Evolutionary conservation across 1,140 invertebrate genomes (phyloP), one percentile per base, ranked within the genome.

Genomic region (Drosophila sulfurigaster): DNA sequence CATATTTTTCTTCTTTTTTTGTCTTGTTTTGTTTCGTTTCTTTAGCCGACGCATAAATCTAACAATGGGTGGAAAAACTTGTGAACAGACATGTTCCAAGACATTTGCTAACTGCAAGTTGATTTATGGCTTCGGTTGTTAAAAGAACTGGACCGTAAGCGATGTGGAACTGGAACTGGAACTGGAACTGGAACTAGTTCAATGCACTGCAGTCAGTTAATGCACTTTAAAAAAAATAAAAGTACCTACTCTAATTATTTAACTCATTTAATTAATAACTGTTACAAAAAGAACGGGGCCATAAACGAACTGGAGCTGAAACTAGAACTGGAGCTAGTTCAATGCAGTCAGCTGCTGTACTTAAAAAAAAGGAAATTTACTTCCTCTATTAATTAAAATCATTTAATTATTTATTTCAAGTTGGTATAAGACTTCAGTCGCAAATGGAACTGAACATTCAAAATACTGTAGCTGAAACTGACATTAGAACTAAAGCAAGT

Each of bases 11-110:
- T 16, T 38, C 32, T 32, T 32, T 35, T 32, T 15, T 54, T 32
- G 11, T 56, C n/a, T 13, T 11, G 2, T 48, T 54, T 6, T 20
- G 4, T 48, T 48, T 85, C 65, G 71, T 82, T 81, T 76, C 66
- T 48, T 52, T 69, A 72, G 41, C 69, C 16, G 68, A 54, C 70
- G 62, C 80, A 82, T 87, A 72, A 88, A 80, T 78, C 75, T 75
- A 69, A 56, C 56, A 58, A 57, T 57, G 54, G 35, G 15, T 69
- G 63, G 48, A 57, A 57, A 38, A 77, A 86, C 63, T 79, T 83
- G 68, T 48, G 30, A 68, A 72, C 72, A 79, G 76, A 58, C 63
- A 68, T 60, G 56, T 70, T 66, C 75, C 43, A 71, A 51, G 63
- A 16, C 49, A 64, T 79, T 67, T 67, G 67, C 73, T 74, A 70